Conservation (phyloP, 2,113 vertebrate genomes). For the Steatornis caripensis region DNA sequence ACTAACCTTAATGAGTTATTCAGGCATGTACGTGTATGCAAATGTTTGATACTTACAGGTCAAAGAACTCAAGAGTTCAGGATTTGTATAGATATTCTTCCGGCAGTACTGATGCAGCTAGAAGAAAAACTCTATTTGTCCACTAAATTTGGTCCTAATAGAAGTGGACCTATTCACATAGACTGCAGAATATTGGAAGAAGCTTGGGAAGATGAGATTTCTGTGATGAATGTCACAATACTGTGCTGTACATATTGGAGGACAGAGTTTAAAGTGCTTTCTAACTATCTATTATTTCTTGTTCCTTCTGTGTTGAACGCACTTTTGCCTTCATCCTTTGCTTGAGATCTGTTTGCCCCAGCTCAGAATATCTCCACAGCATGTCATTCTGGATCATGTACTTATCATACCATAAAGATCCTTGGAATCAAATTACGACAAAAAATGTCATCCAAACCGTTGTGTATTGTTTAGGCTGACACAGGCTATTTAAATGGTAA, state of each 20-base stretch:
- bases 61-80: not conserved
- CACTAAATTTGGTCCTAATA: not conserved
- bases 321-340: not conserved
- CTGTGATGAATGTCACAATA: not conserved
- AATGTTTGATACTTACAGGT: not conserved
- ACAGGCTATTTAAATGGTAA: slow-evolving; percentile 61
- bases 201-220: slow-evolving; percentile 24
- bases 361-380: not conserved
- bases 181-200: not conserved
- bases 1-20: not conserved
- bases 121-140: not conserved
- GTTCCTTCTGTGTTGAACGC: not conserved
- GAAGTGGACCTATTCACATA: not conserved
- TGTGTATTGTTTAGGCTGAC: slow-evolving; percentile 25
- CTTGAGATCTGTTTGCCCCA: not conserved
- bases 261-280: not conserved
- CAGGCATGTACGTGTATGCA: not conserved
- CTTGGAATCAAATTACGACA: slow-evolving; percentile 4
- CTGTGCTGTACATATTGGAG: not conserved
- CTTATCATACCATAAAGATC: not conserved
- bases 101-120: not conserved
- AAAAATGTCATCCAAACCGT: slow-evolving; percentile 14
- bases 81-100: not conserved
- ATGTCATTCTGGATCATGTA: not conserved
- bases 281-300: not conserved